These are phyloP conservation scores for Acronicta alni DNA, from an alignment of 2,888 invertebrate genomes.

Conservation along the genomic window DNA sequence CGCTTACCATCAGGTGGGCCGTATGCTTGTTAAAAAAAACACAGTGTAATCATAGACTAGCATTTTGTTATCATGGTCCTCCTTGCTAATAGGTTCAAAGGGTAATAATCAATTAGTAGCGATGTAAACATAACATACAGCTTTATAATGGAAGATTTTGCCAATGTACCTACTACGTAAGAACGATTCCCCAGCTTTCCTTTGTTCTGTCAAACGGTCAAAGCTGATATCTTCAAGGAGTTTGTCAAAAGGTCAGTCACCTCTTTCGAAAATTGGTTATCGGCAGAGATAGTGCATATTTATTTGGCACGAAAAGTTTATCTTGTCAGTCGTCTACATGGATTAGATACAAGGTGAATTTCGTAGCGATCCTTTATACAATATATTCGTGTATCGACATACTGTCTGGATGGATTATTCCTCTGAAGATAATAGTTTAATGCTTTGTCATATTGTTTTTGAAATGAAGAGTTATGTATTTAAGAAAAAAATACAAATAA, in stretches of 20 bases:
- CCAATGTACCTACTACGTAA: neutral
- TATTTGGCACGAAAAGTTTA: constrained; percentile 48
- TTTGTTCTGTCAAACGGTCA: neutral
- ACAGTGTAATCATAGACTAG: too few relatives aligned
- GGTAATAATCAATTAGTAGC: too few relatives aligned
- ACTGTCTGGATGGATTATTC: constrained; percentile 45
- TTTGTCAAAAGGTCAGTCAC: constrained; percentile 33
- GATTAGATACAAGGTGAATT: constrained; percentile 41
- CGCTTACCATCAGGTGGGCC: too few relatives aligned
- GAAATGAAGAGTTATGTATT: too few relatives aligned
- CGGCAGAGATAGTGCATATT: constrained; percentile 31
- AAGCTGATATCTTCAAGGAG: neutral
- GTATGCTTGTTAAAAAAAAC: too few relatives aligned
- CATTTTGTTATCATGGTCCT: too few relatives aligned
- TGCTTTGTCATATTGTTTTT: neutral
- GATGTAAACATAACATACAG: neutral
- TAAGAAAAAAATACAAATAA: too few relatives aligned
- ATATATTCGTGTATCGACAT: constrained; percentile 17
- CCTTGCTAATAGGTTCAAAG: too few relatives aligned
- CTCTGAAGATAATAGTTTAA: constrained; percentile 1
- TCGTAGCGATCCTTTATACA: neutral
- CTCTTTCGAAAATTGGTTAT: constrained; percentile 18
- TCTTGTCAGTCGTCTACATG: constrained; percentile 33
- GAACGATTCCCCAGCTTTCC: neutral
- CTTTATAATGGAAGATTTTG: neutral